Percentiles rank a stretch among this genome's conserved stretches.
Conservation (phyloP, 1,140 invertebrate species). For the Acyrthosiphon pisum region DNA sequence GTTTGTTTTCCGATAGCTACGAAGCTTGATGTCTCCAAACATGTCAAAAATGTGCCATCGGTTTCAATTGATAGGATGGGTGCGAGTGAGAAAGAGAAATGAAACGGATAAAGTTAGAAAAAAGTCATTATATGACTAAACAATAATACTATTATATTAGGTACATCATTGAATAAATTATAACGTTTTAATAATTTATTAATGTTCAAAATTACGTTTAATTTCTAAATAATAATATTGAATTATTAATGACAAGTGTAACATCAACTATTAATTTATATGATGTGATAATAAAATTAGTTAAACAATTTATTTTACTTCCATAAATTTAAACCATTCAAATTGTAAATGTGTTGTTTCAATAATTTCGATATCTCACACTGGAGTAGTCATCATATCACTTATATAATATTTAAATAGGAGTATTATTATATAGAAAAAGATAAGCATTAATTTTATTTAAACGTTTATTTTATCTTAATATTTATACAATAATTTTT, state of each 20-base stretch:
- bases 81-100: neutral
- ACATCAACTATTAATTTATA: neutral
- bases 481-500: too few relatives aligned
- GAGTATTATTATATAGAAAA: neutral
- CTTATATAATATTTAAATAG: neutral
- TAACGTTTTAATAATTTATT: neutral
- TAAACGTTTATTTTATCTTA: too few relatives aligned
- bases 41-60: neutral
- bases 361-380: too few relatives aligned
- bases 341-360: too few relatives aligned
- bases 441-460: too few relatives aligned
- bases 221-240: neutral
- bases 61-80: neutral
- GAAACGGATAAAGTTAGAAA: neutral
- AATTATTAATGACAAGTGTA: neutral
- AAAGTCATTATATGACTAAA: neutral
- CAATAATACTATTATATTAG: neutral
- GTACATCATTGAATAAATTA: neutral
- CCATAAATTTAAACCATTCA: neutral
- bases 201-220: neutral
- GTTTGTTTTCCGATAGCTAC: constrained; percentile 11
- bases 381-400: neutral
- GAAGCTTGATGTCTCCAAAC: neutral
- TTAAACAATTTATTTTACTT: neutral
- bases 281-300: neutral